Conservation (phyloP, 2,797 vertebrate genomes). For the Malurus splendens region DNA sequence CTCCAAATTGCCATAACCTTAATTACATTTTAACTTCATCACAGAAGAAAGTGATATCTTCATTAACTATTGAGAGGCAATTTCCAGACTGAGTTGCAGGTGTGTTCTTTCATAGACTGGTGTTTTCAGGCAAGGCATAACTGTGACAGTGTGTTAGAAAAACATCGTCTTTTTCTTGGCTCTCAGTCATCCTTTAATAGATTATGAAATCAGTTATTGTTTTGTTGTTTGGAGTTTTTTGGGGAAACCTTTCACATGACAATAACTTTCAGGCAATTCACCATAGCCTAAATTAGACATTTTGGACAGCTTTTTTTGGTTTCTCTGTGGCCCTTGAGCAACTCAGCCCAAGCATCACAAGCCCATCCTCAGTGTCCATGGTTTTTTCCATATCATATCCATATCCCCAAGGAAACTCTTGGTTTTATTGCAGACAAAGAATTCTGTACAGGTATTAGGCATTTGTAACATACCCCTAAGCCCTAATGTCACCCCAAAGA, state of each 20-base stretch:
- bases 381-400: background rate
- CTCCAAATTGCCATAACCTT: background rate
- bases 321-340: background rate
- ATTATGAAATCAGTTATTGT: background rate
- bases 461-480: background rate
- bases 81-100: background rate
- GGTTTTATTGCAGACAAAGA: background rate
- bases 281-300: background rate
- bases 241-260: background rate
- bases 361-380: background rate
- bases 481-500: background rate
- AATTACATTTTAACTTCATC: constrained; percentile 8
- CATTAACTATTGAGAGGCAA: background rate
- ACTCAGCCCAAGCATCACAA: background rate
- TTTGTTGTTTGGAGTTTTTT: background rate
- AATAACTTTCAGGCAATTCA: background rate
- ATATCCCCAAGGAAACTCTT: background rate
- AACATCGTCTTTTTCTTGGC: background rate
- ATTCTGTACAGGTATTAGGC: background rate
- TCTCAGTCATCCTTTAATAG: background rate
- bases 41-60: background rate
- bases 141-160: background rate
- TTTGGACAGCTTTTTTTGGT: background rate
- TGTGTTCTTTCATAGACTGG: background rate
- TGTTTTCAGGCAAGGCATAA: background rate